Conservation (phyloP, 2,113 vertebrate species). For the Mormyrus iriodes region DNA sequence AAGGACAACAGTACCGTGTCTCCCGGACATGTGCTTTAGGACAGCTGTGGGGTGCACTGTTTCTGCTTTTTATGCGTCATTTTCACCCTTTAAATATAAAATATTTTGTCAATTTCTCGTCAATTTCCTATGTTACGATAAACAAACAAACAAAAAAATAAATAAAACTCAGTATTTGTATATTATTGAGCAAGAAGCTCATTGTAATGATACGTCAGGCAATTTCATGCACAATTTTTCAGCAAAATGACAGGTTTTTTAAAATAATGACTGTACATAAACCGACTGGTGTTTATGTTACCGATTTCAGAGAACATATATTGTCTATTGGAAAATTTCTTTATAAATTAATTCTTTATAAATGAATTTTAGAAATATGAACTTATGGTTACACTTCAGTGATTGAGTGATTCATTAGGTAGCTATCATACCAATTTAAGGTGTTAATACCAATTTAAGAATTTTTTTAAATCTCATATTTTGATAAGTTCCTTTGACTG, state of each 20-base stretch:
- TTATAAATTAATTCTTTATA: neutral
- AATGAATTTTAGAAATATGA: neutral
- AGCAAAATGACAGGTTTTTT: neutral
- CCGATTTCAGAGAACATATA: neutral
- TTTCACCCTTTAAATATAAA: neutral
- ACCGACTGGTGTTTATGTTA: neutral
- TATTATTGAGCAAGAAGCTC: neutral
- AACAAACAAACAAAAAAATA: neutral
- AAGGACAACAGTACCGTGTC: neutral
- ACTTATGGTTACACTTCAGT: neutral
- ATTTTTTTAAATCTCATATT: neutral
- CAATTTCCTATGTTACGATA: neutral
- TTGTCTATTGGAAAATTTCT: neutral
- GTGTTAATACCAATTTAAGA: no score
- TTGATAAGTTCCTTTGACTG: neutral
- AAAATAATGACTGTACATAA: neutral
- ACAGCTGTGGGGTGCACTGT: neutral
- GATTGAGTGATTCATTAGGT: neutral
- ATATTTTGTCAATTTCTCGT: neutral
- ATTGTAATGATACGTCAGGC: neutral
- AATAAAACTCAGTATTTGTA: neutral
- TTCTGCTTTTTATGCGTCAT: neutral
- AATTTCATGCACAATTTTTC: neutral
- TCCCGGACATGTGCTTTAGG: neutral
- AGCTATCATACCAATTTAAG: neutral